These are phyloP conservation scores for Bostrychus sinensis DNA, from an alignment of 2,113 vertebrate genomes.

Conservation along the genomic window DNA sequence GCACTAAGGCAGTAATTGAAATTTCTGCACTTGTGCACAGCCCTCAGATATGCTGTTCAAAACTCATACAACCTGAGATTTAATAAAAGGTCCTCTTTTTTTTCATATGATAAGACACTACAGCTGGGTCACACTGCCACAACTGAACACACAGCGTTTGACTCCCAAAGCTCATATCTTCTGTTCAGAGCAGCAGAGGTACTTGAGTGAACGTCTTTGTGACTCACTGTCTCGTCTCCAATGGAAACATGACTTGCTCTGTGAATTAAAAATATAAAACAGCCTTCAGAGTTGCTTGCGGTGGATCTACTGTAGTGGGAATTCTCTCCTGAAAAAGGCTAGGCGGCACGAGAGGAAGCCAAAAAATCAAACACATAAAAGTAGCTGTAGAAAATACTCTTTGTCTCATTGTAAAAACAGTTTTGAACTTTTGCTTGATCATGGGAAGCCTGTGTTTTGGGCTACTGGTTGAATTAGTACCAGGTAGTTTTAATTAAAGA, in stretches of 20 bases:
- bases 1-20: neutral
- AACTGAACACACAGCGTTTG: constrained; percentile 8
- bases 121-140: constrained; percentile 1
- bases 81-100: neutral
- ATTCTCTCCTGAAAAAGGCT: constrained; percentile 44
- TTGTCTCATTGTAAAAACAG: constrained; percentile 40
- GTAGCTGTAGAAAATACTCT: constrained; percentile 44
- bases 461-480: constrained; percentile 21
- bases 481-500: constrained; percentile 36
- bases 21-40: neutral
- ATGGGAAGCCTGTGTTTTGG: constrained; percentile 15
- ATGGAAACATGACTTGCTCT: constrained; percentile 27
- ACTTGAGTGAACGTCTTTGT: constrained; percentile 14
- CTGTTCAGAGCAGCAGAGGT: neutral
- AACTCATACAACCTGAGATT: neutral
- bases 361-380: constrained; percentile 37
- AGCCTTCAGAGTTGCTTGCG: constrained; percentile 22
- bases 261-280: constrained; percentile 19
- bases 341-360: constrained; percentile 6
- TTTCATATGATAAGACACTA: neutral
- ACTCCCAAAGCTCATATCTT: neutral
- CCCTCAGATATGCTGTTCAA: neutral
- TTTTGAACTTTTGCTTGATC: constrained; percentile 35
- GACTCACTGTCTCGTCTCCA: constrained; percentile 45
- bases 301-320: constrained; percentile 13